Evolutionary conservation across 1,140 invertebrate genomes (phyloP).

Genomic region (Eriosoma lanigerum): DNA sequence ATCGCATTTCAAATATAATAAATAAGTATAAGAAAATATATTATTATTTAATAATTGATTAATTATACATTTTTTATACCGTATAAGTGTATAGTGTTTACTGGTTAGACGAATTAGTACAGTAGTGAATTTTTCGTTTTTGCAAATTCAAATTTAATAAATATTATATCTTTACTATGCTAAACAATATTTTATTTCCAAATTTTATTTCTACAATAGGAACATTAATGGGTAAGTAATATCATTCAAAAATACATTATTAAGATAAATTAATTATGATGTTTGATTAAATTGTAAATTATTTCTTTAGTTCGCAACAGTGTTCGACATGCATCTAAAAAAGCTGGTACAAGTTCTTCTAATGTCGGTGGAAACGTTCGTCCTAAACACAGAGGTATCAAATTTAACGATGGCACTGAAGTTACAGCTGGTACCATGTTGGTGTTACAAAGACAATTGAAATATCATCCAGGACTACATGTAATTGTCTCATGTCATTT

Average conservation of each 20-base stretch:
- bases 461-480: slow-evolving; percentile 80
- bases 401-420: slow-evolving; percentile 66
- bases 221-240: slow-evolving; percentile 17
- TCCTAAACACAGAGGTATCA: slow-evolving; percentile 74
- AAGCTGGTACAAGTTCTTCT: slow-evolving; percentile 66
- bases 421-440: slow-evolving; percentile 70
- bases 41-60: too few species aligned
- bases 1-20: too few species aligned
- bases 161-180: neutral
- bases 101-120: too few species aligned
- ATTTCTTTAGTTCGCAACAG: slow-evolving; percentile 8
- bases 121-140: too few species aligned
- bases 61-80: too few species aligned
- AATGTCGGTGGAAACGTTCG: slow-evolving; percentile 66
- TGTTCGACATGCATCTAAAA: slow-evolving; percentile 70
- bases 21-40: too few species aligned
- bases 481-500: slow-evolving; percentile 60
- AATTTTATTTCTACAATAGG: neutral
- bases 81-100: too few species aligned
- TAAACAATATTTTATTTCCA: neutral
- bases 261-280: neutral
- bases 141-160: too few species aligned
- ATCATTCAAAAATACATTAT: neutral
- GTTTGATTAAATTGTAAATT: slow-evolving; percentile 15
- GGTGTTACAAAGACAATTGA: slow-evolving; percentile 67